phyloP scores from a whole-genome alignment of 2,888 invertebrate species.

The Lochmaea capreae region DNA sequence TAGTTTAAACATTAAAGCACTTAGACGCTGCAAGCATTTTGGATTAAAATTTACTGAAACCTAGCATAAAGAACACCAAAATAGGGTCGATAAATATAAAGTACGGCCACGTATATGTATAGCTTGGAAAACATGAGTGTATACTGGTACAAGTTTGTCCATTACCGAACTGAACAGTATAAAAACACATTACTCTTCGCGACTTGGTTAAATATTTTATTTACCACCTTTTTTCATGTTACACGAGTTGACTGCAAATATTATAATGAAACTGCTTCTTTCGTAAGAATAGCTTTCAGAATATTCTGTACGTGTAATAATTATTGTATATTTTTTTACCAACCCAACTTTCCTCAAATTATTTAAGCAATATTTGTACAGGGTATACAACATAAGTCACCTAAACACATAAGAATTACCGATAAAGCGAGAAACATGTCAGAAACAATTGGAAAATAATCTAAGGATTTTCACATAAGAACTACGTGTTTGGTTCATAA shows the following conservation, averaged over 20 bases:
- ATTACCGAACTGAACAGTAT: not conserved
- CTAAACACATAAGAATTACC: too few relatives aligned
- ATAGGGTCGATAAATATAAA: slow-evolving; percentile 12
- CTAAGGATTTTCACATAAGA: too few relatives aligned
- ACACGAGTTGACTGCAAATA: not conserved
- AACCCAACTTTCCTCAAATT: too few relatives aligned
- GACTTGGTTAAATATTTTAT: slow-evolving; percentile 3
- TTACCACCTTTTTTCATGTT: not conserved
- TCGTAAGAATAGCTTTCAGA: not conserved
- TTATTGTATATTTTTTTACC: not conserved
- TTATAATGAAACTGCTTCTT: not conserved
- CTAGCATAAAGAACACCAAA: not conserved
- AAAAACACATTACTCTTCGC: not conserved
- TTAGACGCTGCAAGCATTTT: not conserved
- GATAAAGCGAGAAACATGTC: too few relatives aligned
- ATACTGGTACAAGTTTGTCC: not conserved
- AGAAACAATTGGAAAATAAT: too few relatives aligned
- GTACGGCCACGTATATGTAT: not conserved
- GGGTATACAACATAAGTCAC: too few relatives aligned
- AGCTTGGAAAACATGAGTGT: not conserved
- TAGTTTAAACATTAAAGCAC: not conserved
- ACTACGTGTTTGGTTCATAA: too few relatives aligned
- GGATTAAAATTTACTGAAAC: not conserved
- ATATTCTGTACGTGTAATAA: not conserved
- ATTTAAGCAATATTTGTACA: too few relatives aligned